Conservation (phyloP, 2,888 invertebrate genomes). For the Prosopocoilus inquinatus region DNA sequence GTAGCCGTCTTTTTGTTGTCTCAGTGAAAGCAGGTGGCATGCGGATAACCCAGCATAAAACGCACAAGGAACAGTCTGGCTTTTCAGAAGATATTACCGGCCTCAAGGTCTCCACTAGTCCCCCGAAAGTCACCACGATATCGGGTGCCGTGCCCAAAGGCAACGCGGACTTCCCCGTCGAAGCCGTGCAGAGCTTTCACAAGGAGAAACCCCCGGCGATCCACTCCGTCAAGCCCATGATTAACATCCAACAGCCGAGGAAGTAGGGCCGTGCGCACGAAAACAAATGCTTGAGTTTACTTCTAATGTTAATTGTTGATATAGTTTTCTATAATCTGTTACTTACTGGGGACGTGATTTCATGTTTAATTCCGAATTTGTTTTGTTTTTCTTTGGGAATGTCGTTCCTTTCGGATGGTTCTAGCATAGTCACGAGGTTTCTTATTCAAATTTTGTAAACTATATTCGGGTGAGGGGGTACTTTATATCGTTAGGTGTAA, state of each 20-base stretch:
- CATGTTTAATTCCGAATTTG: not conserved
- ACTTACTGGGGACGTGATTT: not conserved
- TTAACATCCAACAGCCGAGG: constrained; percentile 83
- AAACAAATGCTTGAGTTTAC: too few species aligned
- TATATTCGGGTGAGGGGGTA: too few species aligned
- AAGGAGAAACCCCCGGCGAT: constrained; percentile 72
- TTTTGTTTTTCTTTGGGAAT: constrained; percentile 2
- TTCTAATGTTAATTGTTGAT: not conserved
- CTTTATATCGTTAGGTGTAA: too few species aligned
- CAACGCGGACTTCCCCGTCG: constrained; percentile 84
- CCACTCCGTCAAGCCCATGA: constrained; percentile 61
- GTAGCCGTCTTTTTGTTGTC: constrained; percentile 4
- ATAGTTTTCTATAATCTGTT: constrained; percentile 1
- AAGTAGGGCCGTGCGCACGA: constrained; percentile 60
- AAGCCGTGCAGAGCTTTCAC: constrained; percentile 82
- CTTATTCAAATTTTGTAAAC: too few species aligned
- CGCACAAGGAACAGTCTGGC: constrained; percentile 63
- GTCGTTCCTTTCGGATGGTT: too few species aligned
- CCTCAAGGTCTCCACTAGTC: constrained; percentile 71
- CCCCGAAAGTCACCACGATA: constrained; percentile 73
- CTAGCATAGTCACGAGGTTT: too few species aligned
- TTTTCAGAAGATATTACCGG: constrained; percentile 70
- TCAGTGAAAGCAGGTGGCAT: constrained; percentile 90
- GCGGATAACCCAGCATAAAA: constrained; percentile 87
- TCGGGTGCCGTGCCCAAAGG: constrained; percentile 79